Conservation (phyloP, 2,113 vertebrate species). For the Agelaius tricolor region DNA sequence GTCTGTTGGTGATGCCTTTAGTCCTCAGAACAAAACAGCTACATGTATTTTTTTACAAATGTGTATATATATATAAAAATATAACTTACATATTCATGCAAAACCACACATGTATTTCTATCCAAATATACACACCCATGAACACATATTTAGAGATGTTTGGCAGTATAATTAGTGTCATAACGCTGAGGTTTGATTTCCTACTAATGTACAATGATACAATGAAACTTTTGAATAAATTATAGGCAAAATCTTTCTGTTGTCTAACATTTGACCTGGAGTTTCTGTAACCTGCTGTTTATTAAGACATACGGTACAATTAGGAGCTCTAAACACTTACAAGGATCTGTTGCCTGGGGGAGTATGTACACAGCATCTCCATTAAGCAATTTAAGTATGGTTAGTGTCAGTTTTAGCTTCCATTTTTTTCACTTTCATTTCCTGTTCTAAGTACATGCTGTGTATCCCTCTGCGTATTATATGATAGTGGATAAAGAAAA, state of each 20-base stretch:
- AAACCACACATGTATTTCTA: background rate
- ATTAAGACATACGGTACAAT: constrained; percentile 60
- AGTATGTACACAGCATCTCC: constrained; percentile 53
- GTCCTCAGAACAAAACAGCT: background rate
- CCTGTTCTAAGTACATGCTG: constrained; percentile 36
- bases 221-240: constrained; percentile 65
- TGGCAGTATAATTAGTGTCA: background rate
- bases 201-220: background rate
- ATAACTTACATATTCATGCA: background rate
- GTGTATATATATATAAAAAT: too few relatives aligned
- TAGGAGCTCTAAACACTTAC: constrained; percentile 57
- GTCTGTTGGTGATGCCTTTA: background rate
- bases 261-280: constrained; percentile 61
- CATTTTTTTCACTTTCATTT: constrained; percentile 57
- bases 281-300: constrained; percentile 59
- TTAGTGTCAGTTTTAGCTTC: constrained; percentile 56
- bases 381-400: constrained; percentile 61
- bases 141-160: background rate
- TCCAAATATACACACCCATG: rapidly evolving
- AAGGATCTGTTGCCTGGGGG: constrained; percentile 47
- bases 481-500: constrained; percentile 42
- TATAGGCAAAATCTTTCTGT: constrained; percentile 46
- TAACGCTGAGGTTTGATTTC: constrained; percentile 5
- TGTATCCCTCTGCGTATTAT: constrained; percentile 39
- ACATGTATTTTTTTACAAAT: background rate